A percentile compares a stretch with the other conserved stretches of the same genome.
These are phyloP conservation scores for Hemicrepidius hirtus DNA, from an alignment of 2,888 invertebrate species.

Conservation along the genomic window DNA sequence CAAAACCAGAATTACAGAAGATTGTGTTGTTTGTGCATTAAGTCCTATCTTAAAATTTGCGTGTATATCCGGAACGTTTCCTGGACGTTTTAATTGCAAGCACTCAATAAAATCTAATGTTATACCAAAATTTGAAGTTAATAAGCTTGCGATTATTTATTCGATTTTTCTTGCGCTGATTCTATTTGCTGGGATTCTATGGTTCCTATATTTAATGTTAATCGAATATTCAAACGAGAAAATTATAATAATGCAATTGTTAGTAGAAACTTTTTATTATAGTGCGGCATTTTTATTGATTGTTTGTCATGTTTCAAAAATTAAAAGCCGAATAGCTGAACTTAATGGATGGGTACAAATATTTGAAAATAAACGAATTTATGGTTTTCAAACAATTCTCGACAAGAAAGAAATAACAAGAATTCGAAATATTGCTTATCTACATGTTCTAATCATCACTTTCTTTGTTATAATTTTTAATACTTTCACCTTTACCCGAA, in stretches of 20 bases:
- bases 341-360: constrained; percentile 47
- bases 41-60: constrained; percentile 5
- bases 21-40: constrained; percentile 21
- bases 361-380: constrained; percentile 39
- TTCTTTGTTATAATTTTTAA: background rate
- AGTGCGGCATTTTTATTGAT: constrained; percentile 33
- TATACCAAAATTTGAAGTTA: constrained; percentile 8
- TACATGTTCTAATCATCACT: background rate
- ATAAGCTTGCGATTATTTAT: background rate
- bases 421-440: background rate
- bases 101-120: background rate
- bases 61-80: constrained; percentile 12
- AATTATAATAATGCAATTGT: constrained; percentile 24
- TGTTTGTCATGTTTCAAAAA: background rate
- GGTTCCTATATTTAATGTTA: constrained; percentile 14
- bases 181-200: background rate
- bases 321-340: constrained; percentile 37
- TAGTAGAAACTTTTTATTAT: constrained; percentile 43
- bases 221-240: background rate
- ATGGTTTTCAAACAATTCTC: constrained; percentile 39
- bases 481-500: constrained; percentile 1
- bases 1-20: background rate
- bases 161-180: background rate
- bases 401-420: constrained; percentile 19
- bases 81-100: constrained; percentile 6